A percentile compares a stretch with the other conserved stretches of the same genome.
These are phyloP conservation scores for Enteromius anoplus DNA, from an alignment of 2,797 vertebrate species.

Conservation along the genomic window DNA sequence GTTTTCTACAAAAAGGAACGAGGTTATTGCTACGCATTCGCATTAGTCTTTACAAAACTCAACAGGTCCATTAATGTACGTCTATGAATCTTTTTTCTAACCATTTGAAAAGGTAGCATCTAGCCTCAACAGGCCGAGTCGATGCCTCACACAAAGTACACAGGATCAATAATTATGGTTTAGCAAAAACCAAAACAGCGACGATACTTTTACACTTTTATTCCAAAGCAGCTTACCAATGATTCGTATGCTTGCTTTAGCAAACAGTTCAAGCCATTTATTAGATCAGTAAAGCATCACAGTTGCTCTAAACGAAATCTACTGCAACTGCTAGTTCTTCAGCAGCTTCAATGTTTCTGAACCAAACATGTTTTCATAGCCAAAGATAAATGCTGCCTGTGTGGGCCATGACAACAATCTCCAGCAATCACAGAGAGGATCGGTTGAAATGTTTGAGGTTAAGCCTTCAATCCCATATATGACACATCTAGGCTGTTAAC, in stretches of 20 bases:
- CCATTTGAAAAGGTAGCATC: not conserved
- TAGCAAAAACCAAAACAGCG: not conserved
- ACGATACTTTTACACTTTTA: not conserved
- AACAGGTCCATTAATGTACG: not conserved
- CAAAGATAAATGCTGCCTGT: conserved; percentile 23
- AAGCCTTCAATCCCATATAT: conserved; percentile 24
- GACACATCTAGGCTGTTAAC: conserved; percentile 25
- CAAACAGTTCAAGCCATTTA: not conserved
- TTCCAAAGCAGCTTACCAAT: not conserved
- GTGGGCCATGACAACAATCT: conserved; percentile 18
- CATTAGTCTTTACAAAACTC: not conserved
- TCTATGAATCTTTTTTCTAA: not conserved
- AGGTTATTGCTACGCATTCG: not conserved
- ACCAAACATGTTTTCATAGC: conserved; percentile 28
- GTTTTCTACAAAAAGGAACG: not conserved
- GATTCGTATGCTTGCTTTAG: not conserved
- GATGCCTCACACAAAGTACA: not conserved
- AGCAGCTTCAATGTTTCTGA: not conserved
- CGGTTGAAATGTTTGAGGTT: conserved; percentile 12
- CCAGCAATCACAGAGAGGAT: conserved; percentile 25
- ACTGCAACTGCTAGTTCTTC: not conserved
- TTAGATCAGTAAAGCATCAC: not conserved
- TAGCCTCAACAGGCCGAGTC: not conserved
- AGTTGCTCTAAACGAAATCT: not conserved
- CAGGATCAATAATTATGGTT: not conserved